Conservation (phyloP, 2,113 vertebrate species). For the Zapus hudsonius region DNA sequence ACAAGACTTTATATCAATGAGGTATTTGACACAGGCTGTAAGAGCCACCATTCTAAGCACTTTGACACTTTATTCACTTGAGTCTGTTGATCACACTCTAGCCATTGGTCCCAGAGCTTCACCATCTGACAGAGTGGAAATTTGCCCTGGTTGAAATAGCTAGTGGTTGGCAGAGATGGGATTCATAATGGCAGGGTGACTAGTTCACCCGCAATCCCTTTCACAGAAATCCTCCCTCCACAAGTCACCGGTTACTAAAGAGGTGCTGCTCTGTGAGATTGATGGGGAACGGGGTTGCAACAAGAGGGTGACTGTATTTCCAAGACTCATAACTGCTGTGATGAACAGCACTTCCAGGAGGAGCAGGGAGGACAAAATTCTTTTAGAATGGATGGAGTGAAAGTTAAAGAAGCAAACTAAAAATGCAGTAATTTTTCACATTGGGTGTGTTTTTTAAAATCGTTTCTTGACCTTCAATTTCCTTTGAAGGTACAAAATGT, state of each 20-base stretch:
- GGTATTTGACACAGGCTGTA: neutral
- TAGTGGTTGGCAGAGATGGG: neutral
- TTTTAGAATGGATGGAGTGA: neutral
- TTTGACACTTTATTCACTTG: neutral
- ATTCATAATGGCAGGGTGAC: neutral
- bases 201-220: neutral
- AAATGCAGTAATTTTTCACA: neutral
- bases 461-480: conserved; percentile 18
- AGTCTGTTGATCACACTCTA: neutral
- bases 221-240: too few species aligned
- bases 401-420: neutral
- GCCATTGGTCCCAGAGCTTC: neutral
- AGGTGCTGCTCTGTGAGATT: neutral
- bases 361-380: neutral
- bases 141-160: neutral
- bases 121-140: neutral
- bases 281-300: neutral
- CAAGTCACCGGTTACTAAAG: too few species aligned
- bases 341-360: neutral
- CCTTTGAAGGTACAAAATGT: neutral
- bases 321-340: neutral
- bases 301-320: neutral
- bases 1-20: conserved; percentile 41
- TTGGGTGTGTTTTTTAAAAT: neutral
- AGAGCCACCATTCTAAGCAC: neutral